Percentiles rank a stretch among this genome's conserved stretches.
phyloP scores from a whole-genome alignment of 2,113 vertebrate genomes.

The Addax nasomaculatus region DNA sequence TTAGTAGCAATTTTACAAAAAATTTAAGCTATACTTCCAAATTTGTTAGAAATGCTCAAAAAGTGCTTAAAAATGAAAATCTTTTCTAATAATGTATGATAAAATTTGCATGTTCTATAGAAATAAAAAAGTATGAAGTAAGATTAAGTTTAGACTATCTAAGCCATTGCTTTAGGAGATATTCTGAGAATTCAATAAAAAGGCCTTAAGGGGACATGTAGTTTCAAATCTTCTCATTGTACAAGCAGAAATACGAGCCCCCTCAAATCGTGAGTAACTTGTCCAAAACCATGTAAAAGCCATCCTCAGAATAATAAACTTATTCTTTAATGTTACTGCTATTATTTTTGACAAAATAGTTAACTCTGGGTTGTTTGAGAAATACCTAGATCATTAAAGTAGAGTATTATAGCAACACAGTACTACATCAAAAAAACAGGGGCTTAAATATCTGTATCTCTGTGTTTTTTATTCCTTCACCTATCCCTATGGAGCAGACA shows the following conservation, averaged over 20 bases:
- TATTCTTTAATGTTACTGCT: background rate
- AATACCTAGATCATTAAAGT: background rate
- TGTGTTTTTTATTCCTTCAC: background rate
- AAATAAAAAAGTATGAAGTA: background rate
- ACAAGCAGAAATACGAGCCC: background rate
- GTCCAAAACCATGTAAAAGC: background rate
- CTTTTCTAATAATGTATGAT: background rate
- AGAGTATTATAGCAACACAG: background rate
- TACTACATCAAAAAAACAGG: background rate
- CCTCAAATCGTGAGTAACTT: background rate
- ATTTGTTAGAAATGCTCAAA: constrained; percentile 21
- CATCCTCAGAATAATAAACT: background rate
- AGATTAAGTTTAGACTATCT: background rate
- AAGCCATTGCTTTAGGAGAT: background rate
- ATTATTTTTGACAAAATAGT: background rate
- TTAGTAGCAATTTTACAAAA: background rate
- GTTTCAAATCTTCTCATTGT: background rate
- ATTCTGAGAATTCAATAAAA: background rate
- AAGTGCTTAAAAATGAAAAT: background rate
- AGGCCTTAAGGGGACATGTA: background rate
- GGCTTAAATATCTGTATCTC: background rate
- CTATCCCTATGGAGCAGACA: background rate
- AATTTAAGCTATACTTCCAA: background rate
- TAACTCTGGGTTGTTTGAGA: background rate
- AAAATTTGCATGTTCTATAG: background rate